These are phyloP conservation scores for Proctacanthus coquilletti DNA, from an alignment of 1,140 invertebrate genomes.

Conservation along the genomic window DNA sequence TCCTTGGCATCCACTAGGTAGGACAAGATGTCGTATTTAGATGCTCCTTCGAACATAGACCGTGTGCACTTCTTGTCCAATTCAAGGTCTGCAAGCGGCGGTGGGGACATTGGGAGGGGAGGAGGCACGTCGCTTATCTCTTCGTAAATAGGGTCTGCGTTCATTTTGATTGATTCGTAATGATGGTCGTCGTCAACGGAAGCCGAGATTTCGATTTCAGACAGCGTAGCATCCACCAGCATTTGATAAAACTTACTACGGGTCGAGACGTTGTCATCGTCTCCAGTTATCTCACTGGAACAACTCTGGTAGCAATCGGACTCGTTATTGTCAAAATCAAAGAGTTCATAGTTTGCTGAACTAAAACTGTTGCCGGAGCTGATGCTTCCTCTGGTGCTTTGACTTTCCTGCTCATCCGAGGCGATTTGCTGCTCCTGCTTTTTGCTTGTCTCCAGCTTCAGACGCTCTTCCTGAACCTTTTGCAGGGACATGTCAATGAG, in stretches of 20 bases:
- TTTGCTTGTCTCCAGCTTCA: constrained; percentile 10
- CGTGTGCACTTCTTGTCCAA: constrained; percentile 42
- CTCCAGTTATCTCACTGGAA: constrained; percentile 40
- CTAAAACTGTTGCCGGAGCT: constrained; percentile 35
- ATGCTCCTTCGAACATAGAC: constrained; percentile 69
- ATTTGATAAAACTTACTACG: constrained; percentile 51
- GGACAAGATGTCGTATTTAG: constrained; percentile 76
- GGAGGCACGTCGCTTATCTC: constrained; percentile 68
- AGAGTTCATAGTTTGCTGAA: constrained; percentile 34
- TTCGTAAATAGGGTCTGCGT: constrained; percentile 71
- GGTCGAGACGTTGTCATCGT: constrained; percentile 36
- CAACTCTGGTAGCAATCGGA: constrained; percentile 53
- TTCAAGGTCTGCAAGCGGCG: constrained; percentile 48
- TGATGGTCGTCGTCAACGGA: constrained; percentile 43
- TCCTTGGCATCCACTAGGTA: constrained; percentile 74
- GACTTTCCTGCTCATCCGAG: constrained; percentile 26
- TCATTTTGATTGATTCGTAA: constrained; percentile 59
- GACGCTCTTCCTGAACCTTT: constrained; percentile 33
- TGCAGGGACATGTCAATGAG: constrained; percentile 39
- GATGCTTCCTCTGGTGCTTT: constrained; percentile 29
- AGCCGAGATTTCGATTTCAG: constrained; percentile 42
- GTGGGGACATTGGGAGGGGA: constrained; percentile 55
- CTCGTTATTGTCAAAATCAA: constrained; percentile 30
- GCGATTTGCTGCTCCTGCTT: constrained; percentile 6
- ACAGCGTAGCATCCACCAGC: constrained; percentile 44